Conservation (phyloP, 2,113 vertebrate species). For the Antigone vipio region DNA sequence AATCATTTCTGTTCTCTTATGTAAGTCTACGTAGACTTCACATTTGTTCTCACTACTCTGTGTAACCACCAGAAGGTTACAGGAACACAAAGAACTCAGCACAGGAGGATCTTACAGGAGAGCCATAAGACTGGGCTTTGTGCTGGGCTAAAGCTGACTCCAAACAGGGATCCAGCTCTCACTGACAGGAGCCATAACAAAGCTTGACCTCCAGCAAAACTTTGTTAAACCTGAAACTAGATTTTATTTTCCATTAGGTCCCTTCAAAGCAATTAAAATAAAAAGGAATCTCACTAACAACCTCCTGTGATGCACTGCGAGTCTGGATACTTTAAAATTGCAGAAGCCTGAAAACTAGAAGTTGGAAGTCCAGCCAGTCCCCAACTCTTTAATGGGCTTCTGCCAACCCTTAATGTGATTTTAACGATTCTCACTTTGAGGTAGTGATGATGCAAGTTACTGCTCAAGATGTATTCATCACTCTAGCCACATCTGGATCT, state of each 20-base stretch:
- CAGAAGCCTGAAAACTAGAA: background rate
- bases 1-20: background rate
- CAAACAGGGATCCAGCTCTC: background rate
- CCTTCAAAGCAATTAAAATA: background rate
- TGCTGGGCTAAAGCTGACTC: background rate
- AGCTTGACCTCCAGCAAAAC: background rate
- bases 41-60: background rate
- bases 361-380: background rate
- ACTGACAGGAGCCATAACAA: background rate
- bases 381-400: background rate
- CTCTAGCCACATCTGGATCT: background rate
- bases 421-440: background rate
- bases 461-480: background rate
- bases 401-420: background rate
- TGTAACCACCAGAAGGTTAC: background rate
- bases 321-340: background rate
- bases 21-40: background rate
- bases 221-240: background rate
- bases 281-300: background rate
- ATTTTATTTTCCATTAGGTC: background rate
- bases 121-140: background rate
- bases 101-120: rapidly evolving
- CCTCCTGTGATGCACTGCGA: background rate
- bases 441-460: background rate
- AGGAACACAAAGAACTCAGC: background rate